Base-by-base conservation (phyloP, 2,888 invertebrate species). In the Sarcophaga rosellei region DNA sequence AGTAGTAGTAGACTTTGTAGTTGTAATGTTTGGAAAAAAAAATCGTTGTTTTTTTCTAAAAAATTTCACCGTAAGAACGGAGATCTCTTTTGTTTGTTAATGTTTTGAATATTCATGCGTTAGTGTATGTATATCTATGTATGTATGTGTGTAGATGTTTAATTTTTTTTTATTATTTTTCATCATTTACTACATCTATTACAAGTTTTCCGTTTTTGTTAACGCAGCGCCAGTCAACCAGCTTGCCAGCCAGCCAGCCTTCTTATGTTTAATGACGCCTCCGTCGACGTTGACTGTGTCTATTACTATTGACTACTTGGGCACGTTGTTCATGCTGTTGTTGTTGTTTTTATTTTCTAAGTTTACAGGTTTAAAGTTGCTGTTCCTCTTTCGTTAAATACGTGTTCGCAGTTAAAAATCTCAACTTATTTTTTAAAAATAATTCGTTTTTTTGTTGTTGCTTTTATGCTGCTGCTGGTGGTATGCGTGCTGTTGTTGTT, bases 371-470 rank as follows among this genome's bases (percentile, higher is more conserved):
- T 88, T 88, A 87, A 88, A 88, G 87, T 86, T 66, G n/a, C 11
- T 44, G 2, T 66, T 20, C 1, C n/a, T 11, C 1, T 66, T 66
- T 25, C 4, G 0, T 91, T 91, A 90, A 91, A 90, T 91, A 91
- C 90, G 90, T 90, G 90, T 90, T 91, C 90, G 88, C 90, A 90
- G 90, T 90, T 90, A 90, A 91, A 91, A 90, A 91, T 91, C 91
- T 90, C 90, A 90, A 91, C 89, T 90, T 90, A 88, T 89, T 90
- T 90, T 90, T 15, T 15, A 17, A 53, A 53, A 53, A 53, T 15
- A 53, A 12, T 15, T 88, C 89, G 47, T 79, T 69, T 72, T 81
- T 11, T 57, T 78, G 35, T 35, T 8, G 35, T 35, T 35, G 35
- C 10, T 35, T 10, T 35, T 35, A 2, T 35, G 2, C 2, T 35